Percentiles rank a stretch among this genome's conserved stretches.
phyloP scores from a whole-genome alignment of 2,113 vertebrate genomes.

The Bambusicola thoracicus region DNA sequence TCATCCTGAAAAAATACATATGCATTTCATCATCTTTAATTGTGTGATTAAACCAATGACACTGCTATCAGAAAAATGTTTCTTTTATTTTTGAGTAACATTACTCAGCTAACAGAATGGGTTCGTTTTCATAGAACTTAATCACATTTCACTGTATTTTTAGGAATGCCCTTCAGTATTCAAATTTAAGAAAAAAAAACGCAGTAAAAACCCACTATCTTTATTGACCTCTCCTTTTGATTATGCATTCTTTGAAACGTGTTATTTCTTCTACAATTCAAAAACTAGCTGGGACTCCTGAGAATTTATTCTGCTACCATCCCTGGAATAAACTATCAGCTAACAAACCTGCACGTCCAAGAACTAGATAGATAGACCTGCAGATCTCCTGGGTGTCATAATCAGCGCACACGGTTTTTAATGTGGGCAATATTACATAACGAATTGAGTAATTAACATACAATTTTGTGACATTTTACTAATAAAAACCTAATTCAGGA shows the following conservation, averaged over 20 bases:
- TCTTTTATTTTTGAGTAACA: constrained; percentile 2
- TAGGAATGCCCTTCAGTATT: not conserved
- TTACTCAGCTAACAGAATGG: not conserved
- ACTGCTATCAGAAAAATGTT: not conserved
- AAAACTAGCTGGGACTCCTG: not conserved
- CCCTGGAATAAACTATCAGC: fast-evolving
- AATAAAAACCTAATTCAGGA: not conserved
- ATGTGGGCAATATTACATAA: not conserved
- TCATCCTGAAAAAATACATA: constrained; percentile 42
- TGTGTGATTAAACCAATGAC: constrained; percentile 5
- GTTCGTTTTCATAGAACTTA: not conserved
- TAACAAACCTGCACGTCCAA: not conserved
- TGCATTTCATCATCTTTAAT: constrained; percentile 33
- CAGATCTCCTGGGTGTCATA: not conserved
- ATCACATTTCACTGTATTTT: not conserved
- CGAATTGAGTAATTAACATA: not conserved
- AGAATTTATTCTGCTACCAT: not conserved
- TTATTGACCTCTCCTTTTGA: not conserved
- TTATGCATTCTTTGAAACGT: not conserved
- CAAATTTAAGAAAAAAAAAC: not conserved
- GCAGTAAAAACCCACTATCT: not conserved
- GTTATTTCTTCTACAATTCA: not conserved
- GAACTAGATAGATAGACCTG: not conserved
- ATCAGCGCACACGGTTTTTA: not conserved
- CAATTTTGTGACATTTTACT: not conserved